Base-by-base conservation (phyloP, 2,888 invertebrate genomes). In the Poecilobothrus nobilitatus region DNA sequence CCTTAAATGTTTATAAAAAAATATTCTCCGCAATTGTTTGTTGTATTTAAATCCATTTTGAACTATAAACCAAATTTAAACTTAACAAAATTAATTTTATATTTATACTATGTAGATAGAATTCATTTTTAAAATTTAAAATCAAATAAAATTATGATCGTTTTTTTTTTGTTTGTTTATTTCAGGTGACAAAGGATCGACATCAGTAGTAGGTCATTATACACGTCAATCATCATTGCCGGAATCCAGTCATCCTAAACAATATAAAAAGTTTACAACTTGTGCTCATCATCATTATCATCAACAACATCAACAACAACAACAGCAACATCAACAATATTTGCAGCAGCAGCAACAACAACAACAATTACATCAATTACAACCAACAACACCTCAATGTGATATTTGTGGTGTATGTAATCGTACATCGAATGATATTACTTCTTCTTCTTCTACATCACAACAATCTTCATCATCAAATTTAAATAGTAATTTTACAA, bases 401-500 rank as follows among this genome's bases (percentile, higher is more conserved):
- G 74, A 76, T 71, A 74, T 74, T 68, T 75, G 75, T 70, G 84
- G 84, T 69, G 78, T 84, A 66, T 82, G 81, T 74, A 84, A 84
- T 7, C 84, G 83, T 72, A 72, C n/a, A 18, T 18, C 53, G n/a
- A 53, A 53, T n/a, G 53, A 53, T 53, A 53, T 53, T 53, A 53
- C 6, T 53, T 53, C 53, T 2, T 15, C 10, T 44, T 44, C 44
- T 12, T 6, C 6, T 12, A 71, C 66, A 83, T 27, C 27, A 5
- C 27, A 27, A 27, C 83, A 66, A 82, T 83, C 72, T 83, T 83
- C 72, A 84, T 83, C 0, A 84, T 84, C 76, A 84, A 84, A 84
- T 84, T 84, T 75, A 73, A 78, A 75, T 72, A 78, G 78, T 74
- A 78, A 83, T 76, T 78, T 82, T 71, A 81, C 81, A 68, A 79